Evolutionary conservation across 2,113 vertebrate genomes (phyloP), one percentile per base, ranked within the genome.

Genomic region (Chiloscyllium plagiosum): DNA sequence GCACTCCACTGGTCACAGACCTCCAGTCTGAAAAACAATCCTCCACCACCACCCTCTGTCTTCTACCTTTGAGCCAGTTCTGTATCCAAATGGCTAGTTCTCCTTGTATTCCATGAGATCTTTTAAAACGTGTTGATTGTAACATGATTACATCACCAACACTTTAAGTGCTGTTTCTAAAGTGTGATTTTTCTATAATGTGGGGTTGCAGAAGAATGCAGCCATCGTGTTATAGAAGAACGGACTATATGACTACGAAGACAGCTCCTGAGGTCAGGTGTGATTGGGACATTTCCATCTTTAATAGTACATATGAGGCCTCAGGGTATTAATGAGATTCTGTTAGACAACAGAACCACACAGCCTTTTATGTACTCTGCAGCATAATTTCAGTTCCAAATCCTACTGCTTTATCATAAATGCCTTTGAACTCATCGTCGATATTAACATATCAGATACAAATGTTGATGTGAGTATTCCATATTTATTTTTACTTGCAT

Each of bases 391-490:
- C 68, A 72, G 47, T 29, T 52, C 66, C 68, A 76, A 52, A 72
- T 50, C 24, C 69, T 33, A 24, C 24, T 72, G 68, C 69, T 72
- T 95, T 76, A 72, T 72, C 47, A 95, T 26, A 52, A 95, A 95
- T 52, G 42, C 13, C 24, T 95, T 76, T 76, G 42, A 95, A 42
- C 94, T 95, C 24, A 95, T 95, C 24, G 72, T 47, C 50, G 24
- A 15, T 42, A 95, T 95, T 95, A 95, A 76, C 94, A 95, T 52
- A 50, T 72, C n/a, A 2, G 42, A 76, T 76, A 33, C 94, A 95
- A 95, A 95, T 76, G 94, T 72, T 76, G 94, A 76, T 52, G 47
- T 95, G 94, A 95, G 47, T 69, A 70, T 94, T 94, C 22, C 70
- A 66, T 37, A 20, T 94, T 95, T 76, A 72, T 72, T 95, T 61